Conservation (phyloP, 2,888 invertebrate genomes). For the Drosophila picticornis region DNA sequence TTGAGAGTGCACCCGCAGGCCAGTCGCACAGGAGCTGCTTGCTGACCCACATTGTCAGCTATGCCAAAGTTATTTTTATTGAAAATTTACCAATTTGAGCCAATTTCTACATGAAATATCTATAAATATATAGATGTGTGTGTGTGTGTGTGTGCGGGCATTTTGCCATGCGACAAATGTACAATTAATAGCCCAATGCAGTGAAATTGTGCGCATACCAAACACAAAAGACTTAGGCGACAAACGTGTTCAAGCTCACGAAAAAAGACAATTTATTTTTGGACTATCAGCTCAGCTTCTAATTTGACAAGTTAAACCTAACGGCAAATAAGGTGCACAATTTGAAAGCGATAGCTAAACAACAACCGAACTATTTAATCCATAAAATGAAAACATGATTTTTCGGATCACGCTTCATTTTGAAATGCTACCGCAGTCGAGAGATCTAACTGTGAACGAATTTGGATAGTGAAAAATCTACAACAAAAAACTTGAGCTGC, state of each 20-base stretch:
- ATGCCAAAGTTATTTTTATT: conserved; percentile 69
- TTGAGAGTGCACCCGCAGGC: conserved; percentile 75
- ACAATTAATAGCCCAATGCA: conserved; percentile 60
- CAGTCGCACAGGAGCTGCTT: conserved; percentile 56
- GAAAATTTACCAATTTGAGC: conserved; percentile 74
- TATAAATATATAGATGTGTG: conserved; percentile 6
- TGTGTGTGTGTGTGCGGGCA: conserved; percentile 11
- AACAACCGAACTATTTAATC: conserved; percentile 44
- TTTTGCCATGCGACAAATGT: conserved; percentile 65
- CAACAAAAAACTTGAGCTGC: conserved; percentile 41
- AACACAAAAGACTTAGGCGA: conserved; percentile 51
- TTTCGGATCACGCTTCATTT: conserved; percentile 58
- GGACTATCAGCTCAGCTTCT: conserved; percentile 17
- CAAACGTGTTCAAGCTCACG: conserved; percentile 49
- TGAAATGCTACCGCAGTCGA: conserved; percentile 50
- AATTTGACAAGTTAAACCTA: conserved; percentile 49
- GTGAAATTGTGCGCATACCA: conserved; percentile 65
- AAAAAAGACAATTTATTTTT: conserved; percentile 22
- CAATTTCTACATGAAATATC: conserved; percentile 54
- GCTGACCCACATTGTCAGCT: conserved; percentile 61
- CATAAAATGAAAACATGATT: conserved; percentile 66
- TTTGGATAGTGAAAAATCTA: conserved; percentile 55
- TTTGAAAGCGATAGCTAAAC: conserved; percentile 58
- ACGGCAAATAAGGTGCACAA: conserved; percentile 61
- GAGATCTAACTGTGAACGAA: conserved; percentile 68